These are phyloP conservation scores for Anabas testudineus DNA, from an alignment of 2,797 vertebrate species.

Conservation along the genomic window DNA sequence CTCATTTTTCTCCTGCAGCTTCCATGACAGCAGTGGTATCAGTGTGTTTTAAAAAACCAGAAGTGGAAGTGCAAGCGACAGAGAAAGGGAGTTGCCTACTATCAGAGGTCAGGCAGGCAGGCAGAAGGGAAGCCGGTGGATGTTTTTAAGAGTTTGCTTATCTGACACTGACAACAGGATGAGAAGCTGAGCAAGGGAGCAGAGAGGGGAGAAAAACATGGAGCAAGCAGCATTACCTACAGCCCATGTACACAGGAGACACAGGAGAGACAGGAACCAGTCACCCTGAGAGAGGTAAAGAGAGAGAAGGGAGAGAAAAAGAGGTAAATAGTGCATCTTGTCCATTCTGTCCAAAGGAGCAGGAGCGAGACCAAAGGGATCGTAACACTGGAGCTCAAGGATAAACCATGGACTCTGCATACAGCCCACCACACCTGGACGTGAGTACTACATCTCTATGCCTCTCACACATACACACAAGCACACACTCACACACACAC, in stretches of 20 bases:
- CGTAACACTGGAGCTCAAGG: constrained; percentile 89
- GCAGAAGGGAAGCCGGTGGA: constrained; percentile 71
- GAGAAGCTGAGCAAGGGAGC: constrained; percentile 74
- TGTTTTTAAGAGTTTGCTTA: constrained; percentile 79
- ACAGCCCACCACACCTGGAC: constrained; percentile 85
- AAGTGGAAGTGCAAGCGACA: constrained; percentile 61
- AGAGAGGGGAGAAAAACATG: constrained; percentile 68
- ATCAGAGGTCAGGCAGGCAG: constrained; percentile 68
- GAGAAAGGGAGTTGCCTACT: constrained; percentile 68
- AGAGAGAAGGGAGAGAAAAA: constrained; percentile 40
- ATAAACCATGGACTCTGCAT: constrained; percentile 90
- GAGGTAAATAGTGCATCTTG: constrained; percentile 67
- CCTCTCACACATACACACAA: constrained; percentile 28
- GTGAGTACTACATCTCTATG: constrained; percentile 80
- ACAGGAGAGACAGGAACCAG: constrained; percentile 54
- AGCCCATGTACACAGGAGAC: constrained; percentile 52
- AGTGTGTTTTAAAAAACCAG: constrained; percentile 57
- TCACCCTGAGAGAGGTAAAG: constrained; percentile 54
- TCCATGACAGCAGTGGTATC: constrained; percentile 36
- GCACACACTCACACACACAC: constrained; percentile 30
- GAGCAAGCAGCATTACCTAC: constrained; percentile 54
- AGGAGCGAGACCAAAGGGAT: constrained; percentile 81
- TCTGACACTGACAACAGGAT: constrained; percentile 84
- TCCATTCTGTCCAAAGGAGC: constrained; percentile 76
- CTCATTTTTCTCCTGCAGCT: constrained; percentile 55